phyloP scores from a whole-genome alignment of 2,113 vertebrate species.

The Mustela nigripes region DNA sequence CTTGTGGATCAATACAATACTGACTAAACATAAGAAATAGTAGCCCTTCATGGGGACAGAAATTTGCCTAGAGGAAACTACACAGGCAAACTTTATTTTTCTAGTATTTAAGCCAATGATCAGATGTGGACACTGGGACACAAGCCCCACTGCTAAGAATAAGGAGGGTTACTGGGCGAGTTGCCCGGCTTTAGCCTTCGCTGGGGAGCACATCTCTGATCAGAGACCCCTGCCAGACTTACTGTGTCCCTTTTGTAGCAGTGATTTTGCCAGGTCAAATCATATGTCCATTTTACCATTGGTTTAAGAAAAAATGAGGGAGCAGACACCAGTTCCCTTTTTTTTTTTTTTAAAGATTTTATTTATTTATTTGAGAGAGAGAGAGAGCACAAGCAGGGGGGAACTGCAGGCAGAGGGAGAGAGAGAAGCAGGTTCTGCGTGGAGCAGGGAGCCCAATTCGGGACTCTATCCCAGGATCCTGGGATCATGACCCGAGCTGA shows the following conservation, averaged over 20 bases:
- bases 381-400: too few species aligned
- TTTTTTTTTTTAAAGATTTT: too few species aligned
- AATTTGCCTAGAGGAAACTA: not conserved
- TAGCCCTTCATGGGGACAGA: not conserved
- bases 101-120: not conserved
- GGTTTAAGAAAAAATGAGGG: not conserved
- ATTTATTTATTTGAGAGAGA: too few species aligned
- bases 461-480: too few species aligned
- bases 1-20: not conserved
- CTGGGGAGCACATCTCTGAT: not conserved
- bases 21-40: not conserved
- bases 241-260: fast-evolving
- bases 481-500: too few species aligned
- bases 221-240: too few species aligned
- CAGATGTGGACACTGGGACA: not conserved
- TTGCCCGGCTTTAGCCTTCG: fast-evolving
- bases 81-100: not conserved
- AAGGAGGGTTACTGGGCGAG: fast-evolving
- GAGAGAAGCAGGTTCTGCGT: too few species aligned
- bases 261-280: not conserved
- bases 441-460: too few species aligned
- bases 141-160: not conserved
- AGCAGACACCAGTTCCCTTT: fast-evolving
- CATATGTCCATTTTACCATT: not conserved
- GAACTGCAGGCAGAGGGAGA: too few species aligned